Percentiles rank a stretch among this genome's conserved stretches.
phyloP scores from a whole-genome alignment of 2,113 vertebrate genomes.

The Mobula hypostoma region DNA sequence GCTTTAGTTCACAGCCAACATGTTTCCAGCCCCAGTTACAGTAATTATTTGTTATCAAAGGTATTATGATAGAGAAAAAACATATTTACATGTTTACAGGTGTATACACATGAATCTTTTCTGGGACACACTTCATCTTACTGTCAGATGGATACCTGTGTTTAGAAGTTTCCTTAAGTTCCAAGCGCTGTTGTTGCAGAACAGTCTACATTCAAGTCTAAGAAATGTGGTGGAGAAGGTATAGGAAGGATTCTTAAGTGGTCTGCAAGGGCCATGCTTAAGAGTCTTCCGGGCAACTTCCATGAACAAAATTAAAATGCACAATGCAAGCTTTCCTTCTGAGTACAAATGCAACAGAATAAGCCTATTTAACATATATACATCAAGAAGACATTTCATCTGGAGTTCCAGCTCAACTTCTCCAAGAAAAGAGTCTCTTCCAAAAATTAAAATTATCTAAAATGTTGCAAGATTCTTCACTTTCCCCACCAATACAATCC shows the following conservation, averaged over 20 bases:
- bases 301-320: slow-evolving; percentile 41
- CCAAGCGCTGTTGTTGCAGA: slow-evolving; percentile 57
- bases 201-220: slow-evolving; percentile 35
- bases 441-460: slow-evolving; percentile 46
- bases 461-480: slow-evolving; percentile 36
- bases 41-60: slow-evolving; percentile 42
- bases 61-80: slow-evolving; percentile 49
- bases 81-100: slow-evolving; percentile 77
- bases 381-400: slow-evolving; percentile 49
- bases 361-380: slow-evolving; percentile 66
- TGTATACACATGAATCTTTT: slow-evolving; percentile 74
- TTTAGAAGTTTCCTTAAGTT: slow-evolving; percentile 58
- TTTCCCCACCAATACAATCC: slow-evolving; percentile 41
- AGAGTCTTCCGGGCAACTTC: background rate
- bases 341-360: slow-evolving; percentile 42
- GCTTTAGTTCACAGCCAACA: slow-evolving; percentile 71
- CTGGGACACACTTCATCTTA: slow-evolving; percentile 54
- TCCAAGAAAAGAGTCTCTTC: slow-evolving; percentile 60
- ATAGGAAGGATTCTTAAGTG: slow-evolving; percentile 63
- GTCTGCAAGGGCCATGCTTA: slow-evolving; percentile 45
- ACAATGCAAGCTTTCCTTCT: slow-evolving; percentile 63
- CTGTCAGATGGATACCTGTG: slow-evolving; percentile 56
- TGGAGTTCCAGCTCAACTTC: slow-evolving; percentile 69
- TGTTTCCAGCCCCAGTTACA: slow-evolving; percentile 65
- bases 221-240: slow-evolving; percentile 46